phyloP scores from a whole-genome alignment of 30 jellyfish, hydroid and myxozoan genomes.

The Cassiopea xamachana region DNA sequence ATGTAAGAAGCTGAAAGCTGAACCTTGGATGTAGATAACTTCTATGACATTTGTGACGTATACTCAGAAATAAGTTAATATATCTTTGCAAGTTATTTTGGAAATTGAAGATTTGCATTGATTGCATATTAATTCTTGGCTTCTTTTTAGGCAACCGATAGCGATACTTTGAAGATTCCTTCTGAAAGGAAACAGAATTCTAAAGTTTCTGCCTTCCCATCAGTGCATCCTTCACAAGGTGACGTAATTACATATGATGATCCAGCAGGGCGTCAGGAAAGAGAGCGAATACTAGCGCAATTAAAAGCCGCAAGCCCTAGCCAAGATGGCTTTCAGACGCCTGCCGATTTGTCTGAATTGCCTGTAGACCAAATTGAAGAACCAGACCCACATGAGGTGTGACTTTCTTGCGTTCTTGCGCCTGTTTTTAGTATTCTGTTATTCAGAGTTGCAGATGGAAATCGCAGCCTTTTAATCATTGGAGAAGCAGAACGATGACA shows the following conservation, averaged over 20 bases:
- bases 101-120: not conserved
- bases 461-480: no score
- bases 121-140: not conserved
- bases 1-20: no score
- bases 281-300: slow-evolving; percentile 95
- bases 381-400: not conserved
- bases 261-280: slow-evolving; percentile 92
- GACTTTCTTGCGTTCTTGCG: not conserved
- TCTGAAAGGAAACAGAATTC: slow-evolving; percentile 28
- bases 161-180: slow-evolving; percentile 74
- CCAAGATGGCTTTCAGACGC: slow-evolving; percentile 76
- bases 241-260: slow-evolving; percentile 96
- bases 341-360: slow-evolving; percentile 45
- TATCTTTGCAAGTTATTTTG: no score
- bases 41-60: no score
- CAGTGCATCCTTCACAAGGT: slow-evolving; percentile 93
- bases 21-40: no score
- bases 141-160: slow-evolving; percentile 65
- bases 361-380: slow-evolving; percentile 26
- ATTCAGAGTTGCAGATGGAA: no score
- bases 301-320: slow-evolving; percentile 92
- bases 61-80: no score
- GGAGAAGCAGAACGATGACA: no score
- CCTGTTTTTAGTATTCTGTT: no score
- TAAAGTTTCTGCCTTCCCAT: slow-evolving; percentile 5